Conservation (phyloP, 2,888 invertebrate species). For the Machimus atricapillus region DNA sequence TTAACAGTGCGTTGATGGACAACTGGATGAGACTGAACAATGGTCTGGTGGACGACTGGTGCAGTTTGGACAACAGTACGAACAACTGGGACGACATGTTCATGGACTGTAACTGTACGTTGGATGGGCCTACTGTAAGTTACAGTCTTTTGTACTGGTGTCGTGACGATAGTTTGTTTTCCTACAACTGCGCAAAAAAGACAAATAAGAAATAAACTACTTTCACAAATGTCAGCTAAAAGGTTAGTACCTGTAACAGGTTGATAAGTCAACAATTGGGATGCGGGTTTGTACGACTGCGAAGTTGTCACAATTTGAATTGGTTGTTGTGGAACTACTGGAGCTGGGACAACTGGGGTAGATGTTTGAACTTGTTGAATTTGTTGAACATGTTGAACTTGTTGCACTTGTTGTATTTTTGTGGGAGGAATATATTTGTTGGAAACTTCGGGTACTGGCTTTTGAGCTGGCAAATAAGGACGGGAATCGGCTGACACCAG, state of each 20-base stretch:
- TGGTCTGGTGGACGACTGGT: conserved; percentile 4
- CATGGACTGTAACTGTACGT: background rate
- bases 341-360: background rate
- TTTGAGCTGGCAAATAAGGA: conserved; percentile 10
- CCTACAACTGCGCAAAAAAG: background rate
- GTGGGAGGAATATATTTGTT: background rate
- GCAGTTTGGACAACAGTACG: background rate
- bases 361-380: background rate
- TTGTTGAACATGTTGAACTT: background rate
- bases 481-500: background rate
- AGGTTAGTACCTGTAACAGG: background rate
- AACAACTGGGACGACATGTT: conserved; percentile 15
- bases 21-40: background rate
- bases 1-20: background rate
- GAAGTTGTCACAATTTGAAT: conserved; percentile 1
- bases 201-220: background rate
- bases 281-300: background rate
- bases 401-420: background rate
- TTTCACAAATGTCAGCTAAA: background rate
- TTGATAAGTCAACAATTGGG: background rate
- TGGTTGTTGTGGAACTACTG: background rate
- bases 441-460: background rate
- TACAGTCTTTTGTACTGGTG: conserved; percentile 9
- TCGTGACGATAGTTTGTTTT: background rate
- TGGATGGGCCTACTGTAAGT: background rate